Conservation (phyloP, 2,797 vertebrate species). For the Hydrolagus colliei region DNA sequence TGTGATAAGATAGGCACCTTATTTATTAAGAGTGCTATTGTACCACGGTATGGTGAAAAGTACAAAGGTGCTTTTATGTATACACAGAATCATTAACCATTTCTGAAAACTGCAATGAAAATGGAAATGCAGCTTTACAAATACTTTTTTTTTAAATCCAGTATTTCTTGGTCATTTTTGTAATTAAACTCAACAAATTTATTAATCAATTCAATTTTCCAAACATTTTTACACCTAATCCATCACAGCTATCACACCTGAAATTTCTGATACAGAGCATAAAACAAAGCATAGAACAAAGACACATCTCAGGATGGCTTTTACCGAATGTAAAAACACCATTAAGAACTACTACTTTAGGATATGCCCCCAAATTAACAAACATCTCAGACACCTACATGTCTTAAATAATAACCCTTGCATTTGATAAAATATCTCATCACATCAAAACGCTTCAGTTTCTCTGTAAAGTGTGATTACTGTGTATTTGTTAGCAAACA, state of each 20-base stretch:
- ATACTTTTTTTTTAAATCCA: not conserved
- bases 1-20: not conserved
- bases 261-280: not conserved
- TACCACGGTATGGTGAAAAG: not conserved
- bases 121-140: not conserved
- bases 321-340: not conserved
- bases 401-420: not conserved
- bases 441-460: too few relatives aligned
- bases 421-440: not conserved
- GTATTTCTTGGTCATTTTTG: not conserved
- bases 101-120: not conserved
- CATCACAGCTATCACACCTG: too few relatives aligned
- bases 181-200: not conserved
- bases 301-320: not conserved
- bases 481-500: too few relatives aligned
- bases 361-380: not conserved
- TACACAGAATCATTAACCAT: conserved; percentile 23
- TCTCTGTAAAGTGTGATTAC: too few relatives aligned
- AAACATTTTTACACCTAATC: not conserved
- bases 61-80: conserved; percentile 22
- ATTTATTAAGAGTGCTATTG: conserved; percentile 1
- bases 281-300: not conserved
- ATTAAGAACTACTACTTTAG: not conserved
- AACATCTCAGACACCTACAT: not conserved
- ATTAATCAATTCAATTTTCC: not conserved